Percentiles rank a stretch among this genome's conserved stretches.
Conservation (phyloP, 2,113 vertebrate species). For the Neolamprologus sp. region DNA sequence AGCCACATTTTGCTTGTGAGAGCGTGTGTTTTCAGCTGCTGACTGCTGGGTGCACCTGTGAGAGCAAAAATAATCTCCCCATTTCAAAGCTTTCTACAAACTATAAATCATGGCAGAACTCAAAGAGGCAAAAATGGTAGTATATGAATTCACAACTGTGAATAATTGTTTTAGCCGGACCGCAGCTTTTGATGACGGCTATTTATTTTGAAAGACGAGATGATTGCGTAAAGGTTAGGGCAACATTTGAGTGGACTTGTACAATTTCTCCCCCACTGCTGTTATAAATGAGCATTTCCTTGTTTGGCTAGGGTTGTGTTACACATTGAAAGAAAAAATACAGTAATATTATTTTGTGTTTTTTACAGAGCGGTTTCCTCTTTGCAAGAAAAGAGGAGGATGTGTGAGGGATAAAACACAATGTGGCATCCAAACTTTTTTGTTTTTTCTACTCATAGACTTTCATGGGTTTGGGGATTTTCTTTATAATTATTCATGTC, state of each 20-base stretch:
- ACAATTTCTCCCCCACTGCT: background rate
- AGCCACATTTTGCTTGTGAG: background rate
- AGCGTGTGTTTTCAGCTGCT: slow-evolving; percentile 45
- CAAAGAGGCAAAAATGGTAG: background rate
- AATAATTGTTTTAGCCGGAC: background rate
- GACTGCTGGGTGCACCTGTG: slow-evolving; percentile 47
- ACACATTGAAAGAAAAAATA: background rate
- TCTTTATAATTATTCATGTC: background rate
- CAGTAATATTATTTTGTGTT: background rate
- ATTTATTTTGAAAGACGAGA: background rate
- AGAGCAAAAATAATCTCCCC: slow-evolving; percentile 3
- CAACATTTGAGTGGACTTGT: background rate
- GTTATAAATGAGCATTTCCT: background rate
- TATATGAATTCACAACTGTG: background rate
- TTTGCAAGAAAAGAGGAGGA: background rate
- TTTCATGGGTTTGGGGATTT: background rate
- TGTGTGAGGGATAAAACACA: background rate
- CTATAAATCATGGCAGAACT: slow-evolving; percentile 22
- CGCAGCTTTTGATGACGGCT: background rate
- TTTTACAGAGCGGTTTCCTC: background rate
- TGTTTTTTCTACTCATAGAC: background rate
- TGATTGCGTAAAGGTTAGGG: background rate
- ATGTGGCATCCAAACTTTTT: fast-evolving
- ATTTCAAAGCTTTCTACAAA: slow-evolving; percentile 1
- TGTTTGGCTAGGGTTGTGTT: background rate